Conservation (phyloP, 2,113 vertebrate genomes). For the Corythoichthys haematopterus region DNA sequence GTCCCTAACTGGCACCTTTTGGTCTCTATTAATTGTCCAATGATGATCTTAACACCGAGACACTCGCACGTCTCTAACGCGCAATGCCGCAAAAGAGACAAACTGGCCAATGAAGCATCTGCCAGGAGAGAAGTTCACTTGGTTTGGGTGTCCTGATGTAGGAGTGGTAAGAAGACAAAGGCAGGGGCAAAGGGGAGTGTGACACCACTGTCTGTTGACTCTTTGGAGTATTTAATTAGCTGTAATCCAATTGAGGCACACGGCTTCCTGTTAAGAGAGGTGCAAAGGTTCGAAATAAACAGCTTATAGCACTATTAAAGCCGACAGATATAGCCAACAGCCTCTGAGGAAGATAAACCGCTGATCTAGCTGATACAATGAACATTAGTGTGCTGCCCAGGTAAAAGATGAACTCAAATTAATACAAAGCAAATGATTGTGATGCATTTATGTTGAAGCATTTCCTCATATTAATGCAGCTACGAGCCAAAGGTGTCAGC, state of each 20-base stretch:
- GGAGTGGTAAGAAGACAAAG: constrained; percentile 10
- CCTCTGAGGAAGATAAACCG: constrained; percentile 11
- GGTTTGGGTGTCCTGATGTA: constrained; percentile 2
- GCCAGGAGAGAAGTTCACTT: not conserved
- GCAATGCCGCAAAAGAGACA: constrained; percentile 41
- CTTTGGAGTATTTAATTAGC: constrained; percentile 65
- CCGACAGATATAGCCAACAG: constrained; percentile 32
- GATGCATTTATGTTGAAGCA: constrained; percentile 48
- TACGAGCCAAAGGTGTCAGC: constrained; percentile 64
- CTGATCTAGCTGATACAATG: constrained; percentile 28
- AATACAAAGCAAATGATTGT: constrained; percentile 1
- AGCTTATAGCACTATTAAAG: constrained; percentile 56
- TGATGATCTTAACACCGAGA: constrained; percentile 65
- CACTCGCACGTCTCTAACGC: constrained; percentile 66
- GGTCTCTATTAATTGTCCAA: constrained; percentile 63
- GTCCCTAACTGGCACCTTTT: constrained; percentile 68
- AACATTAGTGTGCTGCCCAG: constrained; percentile 29
- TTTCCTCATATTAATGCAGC: constrained; percentile 39
- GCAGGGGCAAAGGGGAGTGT: constrained; percentile 3
- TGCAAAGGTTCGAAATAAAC: constrained; percentile 65
- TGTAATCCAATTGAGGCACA: constrained; percentile 64
- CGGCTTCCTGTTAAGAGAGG: constrained; percentile 63
- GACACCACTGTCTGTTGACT: constrained; percentile 53
- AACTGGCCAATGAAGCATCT: constrained; percentile 8
- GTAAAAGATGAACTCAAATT: constrained; percentile 28